Evolutionary conservation across 2,113 vertebrate genomes (phyloP).

Genomic region (Cyanoderma ruficeps): DNA sequence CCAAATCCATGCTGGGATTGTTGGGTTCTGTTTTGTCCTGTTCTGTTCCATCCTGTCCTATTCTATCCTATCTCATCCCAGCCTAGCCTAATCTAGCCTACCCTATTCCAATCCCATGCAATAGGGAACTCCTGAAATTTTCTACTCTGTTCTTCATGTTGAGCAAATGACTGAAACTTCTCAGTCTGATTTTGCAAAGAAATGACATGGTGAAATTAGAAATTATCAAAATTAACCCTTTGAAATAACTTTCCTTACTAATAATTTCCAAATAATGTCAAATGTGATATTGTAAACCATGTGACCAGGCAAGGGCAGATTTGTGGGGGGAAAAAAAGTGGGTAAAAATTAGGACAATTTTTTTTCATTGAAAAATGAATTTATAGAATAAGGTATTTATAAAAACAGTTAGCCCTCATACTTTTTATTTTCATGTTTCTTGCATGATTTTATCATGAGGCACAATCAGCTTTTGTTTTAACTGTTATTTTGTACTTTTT

Average conservation of each 20-base stretch:
- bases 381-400: background rate
- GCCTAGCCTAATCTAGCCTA: background rate
- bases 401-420: background rate
- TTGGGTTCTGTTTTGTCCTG: background rate
- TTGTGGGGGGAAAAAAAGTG: fast-evolving
- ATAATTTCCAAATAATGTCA: background rate
- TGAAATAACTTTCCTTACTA: background rate
- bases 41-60: too few relatives aligned
- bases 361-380: background rate
- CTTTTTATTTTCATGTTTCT: background rate
- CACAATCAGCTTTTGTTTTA: background rate
- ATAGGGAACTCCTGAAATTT: background rate
- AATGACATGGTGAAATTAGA: fast-evolving
- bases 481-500: background rate
- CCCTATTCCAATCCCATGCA: background rate
- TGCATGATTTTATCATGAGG: background rate
- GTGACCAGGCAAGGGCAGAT: background rate
- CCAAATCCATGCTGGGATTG: background rate
- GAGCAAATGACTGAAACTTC: background rate
- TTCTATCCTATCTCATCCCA: background rate
- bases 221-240: background rate
- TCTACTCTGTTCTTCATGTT: background rate
- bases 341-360: fast-evolving
- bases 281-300: background rate
- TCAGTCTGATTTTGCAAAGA: background rate